Conservation (phyloP, 2,113 vertebrate species). For the Salminus brasiliensis region DNA sequence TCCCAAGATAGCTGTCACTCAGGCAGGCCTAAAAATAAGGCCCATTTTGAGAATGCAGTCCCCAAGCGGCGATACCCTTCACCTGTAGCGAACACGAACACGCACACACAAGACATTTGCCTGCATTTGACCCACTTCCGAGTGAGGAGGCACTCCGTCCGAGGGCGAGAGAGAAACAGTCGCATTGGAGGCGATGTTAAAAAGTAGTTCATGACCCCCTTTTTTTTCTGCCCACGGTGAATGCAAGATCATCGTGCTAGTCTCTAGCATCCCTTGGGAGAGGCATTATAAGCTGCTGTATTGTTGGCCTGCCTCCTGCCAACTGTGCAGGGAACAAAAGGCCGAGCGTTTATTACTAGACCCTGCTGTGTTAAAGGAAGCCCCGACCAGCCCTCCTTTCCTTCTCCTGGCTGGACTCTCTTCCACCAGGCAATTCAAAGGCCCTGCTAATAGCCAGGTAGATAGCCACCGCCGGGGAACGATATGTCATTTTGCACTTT, state of each 20-base stretch:
- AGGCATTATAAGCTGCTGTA: constrained; percentile 89
- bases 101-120: constrained; percentile 2
- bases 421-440: constrained; percentile 22
- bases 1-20: constrained; percentile 56
- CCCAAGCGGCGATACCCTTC: constrained; percentile 41
- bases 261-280: constrained; percentile 86
- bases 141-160: constrained; percentile 41
- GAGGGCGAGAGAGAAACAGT: constrained; percentile 36
- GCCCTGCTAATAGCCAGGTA: constrained; percentile 47
- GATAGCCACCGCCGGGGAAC: constrained; percentile 22
- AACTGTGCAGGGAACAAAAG: constrained; percentile 91
- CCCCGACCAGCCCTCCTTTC: constrained; percentile 78
- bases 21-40: constrained; percentile 50
- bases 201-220: constrained; percentile 63
- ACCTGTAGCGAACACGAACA: constrained; percentile 16
- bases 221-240: constrained; percentile 80
- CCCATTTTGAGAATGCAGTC: constrained; percentile 36
- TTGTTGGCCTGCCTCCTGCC: constrained; percentile 93
- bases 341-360: constrained; percentile 91
- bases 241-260: constrained; percentile 92
- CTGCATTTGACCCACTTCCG: constrained; percentile 26
- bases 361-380: constrained; percentile 94
- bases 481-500: constrained; percentile 39
- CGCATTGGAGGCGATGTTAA: constrained; percentile 45
- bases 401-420: constrained; percentile 44